Percentiles rank a stretch among this genome's conserved stretches.
phyloP scores from a whole-genome alignment of 2,888 invertebrate species.

The Brassicogethes aeneus region DNA sequence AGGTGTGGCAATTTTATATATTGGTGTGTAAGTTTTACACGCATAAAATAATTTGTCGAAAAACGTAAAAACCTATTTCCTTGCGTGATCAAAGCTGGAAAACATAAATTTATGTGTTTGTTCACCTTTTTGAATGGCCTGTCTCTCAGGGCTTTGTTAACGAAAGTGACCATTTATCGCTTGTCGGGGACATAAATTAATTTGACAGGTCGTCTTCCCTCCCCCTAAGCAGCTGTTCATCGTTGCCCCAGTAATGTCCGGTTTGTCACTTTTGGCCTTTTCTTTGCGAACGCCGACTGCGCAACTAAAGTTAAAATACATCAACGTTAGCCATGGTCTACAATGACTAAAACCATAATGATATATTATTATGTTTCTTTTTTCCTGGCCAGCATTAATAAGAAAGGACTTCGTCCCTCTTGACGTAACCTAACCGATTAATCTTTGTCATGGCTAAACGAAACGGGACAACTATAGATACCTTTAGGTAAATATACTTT shows the following conservation, averaged over 20 bases:
- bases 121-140: neutral
- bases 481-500: too few relatives aligned
- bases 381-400: neutral
- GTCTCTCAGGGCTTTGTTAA: neutral
- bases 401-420: neutral
- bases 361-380: slow-evolving; percentile 28
- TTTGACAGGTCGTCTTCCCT: slow-evolving; percentile 25
- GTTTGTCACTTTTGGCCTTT: slow-evolving; percentile 31
- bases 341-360: slow-evolving; percentile 31
- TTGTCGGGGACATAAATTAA: slow-evolving; percentile 21
- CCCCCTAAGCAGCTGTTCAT: slow-evolving; percentile 23
- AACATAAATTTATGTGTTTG: too few relatives aligned
- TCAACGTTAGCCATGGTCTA: slow-evolving; percentile 40
- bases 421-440: neutral
- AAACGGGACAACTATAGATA: too few relatives aligned
- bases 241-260: slow-evolving; percentile 32
- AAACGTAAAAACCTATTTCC: too few relatives aligned
- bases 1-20: too few relatives aligned
- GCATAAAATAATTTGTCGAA: too few relatives aligned
- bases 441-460: neutral
- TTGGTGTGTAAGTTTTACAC: too few relatives aligned
- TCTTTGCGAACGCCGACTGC: slow-evolving; percentile 28
- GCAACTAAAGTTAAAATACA: slow-evolving; percentile 39
- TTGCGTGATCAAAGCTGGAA: too few relatives aligned
- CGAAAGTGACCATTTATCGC: neutral